Conservation (phyloP, 1,140 invertebrate species). For the Dryas iulia region DNA sequence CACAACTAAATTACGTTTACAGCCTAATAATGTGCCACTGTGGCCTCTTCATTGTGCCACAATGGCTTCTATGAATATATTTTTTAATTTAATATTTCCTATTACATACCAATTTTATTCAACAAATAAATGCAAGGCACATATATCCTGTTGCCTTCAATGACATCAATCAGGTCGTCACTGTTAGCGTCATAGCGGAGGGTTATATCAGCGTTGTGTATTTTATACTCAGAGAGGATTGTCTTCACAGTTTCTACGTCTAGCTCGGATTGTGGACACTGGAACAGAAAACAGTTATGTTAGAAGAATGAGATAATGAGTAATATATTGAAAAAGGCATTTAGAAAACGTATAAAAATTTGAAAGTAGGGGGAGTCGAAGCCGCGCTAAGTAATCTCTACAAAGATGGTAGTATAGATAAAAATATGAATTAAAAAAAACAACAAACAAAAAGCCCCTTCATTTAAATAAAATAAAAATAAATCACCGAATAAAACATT, state of each 20-base stretch:
- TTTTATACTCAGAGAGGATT: constrained; percentile 98
- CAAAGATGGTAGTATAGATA: too few relatives aligned
- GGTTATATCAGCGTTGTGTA: constrained; percentile 98
- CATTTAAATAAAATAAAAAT: neutral
- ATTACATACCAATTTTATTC: constrained; percentile 94
- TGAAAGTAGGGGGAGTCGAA: too few relatives aligned
- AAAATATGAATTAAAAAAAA: too few relatives aligned
- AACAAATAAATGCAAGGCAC: constrained; percentile 99
- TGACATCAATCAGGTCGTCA: constrained; percentile 99
- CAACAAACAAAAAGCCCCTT: neutral
- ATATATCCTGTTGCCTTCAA: constrained; percentile 99
- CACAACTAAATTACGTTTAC: too few relatives aligned
- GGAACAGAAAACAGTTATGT: constrained; percentile 15
- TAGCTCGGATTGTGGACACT: constrained; percentile 95
- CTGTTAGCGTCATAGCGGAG: constrained; percentile 96
- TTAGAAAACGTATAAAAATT: too few relatives aligned
- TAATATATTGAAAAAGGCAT: too few relatives aligned
- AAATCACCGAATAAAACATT: too few relatives aligned
- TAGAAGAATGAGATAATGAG: too few relatives aligned
- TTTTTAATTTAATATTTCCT: neutral
- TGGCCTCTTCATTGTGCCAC: too few relatives aligned
- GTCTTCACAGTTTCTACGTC: constrained; percentile 97
- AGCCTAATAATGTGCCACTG: too few relatives aligned
- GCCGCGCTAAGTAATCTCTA: too few relatives aligned
- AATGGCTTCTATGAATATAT: too few relatives aligned